Base-by-base conservation (phyloP, 2,888 invertebrate species). In the Microctonus aethiopoides region DNA sequence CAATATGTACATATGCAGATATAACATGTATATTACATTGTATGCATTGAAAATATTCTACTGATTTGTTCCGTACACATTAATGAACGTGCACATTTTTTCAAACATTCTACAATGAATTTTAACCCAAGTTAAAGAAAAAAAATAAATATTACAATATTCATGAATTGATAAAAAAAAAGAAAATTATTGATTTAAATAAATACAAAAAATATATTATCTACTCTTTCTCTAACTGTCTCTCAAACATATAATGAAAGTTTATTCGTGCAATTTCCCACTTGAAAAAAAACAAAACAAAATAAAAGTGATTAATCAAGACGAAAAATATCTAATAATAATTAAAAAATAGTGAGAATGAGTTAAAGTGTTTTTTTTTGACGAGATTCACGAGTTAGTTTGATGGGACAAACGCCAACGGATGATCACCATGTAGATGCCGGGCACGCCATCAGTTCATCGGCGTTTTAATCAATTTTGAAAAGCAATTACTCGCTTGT, bases 401-500 rank as follows among this genome's bases (percentile, higher is more conserved):
- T 63, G 26, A 51, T 46, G 46, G 29, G n/a, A 54, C 29, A 54
- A 51, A 46, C 57, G 46, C 32, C 34, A 59, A 62, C 51, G 68
- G 64, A 70, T 46, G 60, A 63, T 20, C 59, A 39, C n/a, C 11
- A 41, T 11, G 34, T 29, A 63, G 10, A 39, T n/a, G 9, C 69
- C 26, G 39, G 29, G 52, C 46, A 46, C 56, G 54, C 52, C n/a
- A 39, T n/a, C n/a, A n/a, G 36, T 16, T 76, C 77, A 81, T 81
- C 77, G 16, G 77, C 72, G 75, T 79, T 78, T 80, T 79, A 81
- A 81, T 81, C 75, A 81, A 81, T 81, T 79, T 80, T 77, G 74
- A 81, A 80, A 81, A 78, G 78, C 79, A 80, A 81, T 81, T 80
- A 80, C 78, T 77, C 72, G 76, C 78, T 79, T 78, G 81, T 80